Evolutionary conservation across 37 sponge, comb jelly and placozoan species (phyloP).

Genomic region (Spongilla lacustris): DNA sequence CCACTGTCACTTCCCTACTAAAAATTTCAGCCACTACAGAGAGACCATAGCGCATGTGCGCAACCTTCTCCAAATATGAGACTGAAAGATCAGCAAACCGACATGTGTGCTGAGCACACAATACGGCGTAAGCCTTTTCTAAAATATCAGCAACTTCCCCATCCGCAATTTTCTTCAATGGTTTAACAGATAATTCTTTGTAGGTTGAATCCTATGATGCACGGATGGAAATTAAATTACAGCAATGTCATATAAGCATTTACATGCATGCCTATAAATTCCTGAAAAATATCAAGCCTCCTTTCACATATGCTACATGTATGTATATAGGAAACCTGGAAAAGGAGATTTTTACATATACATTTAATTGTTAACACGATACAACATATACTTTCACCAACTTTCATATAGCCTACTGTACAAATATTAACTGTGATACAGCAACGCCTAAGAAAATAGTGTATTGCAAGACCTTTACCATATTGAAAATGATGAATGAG

Average conservation of each 20-base stretch:
- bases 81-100: slow-evolving; percentile 2
- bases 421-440: no score
- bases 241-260: background rate
- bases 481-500: no score
- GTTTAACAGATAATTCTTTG: slow-evolving; percentile 22
- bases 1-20: background rate
- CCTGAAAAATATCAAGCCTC: no score
- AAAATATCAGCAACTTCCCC: background rate
- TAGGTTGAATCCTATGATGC: slow-evolving; percentile 56
- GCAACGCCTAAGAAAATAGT: no score
- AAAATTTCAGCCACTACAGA: slow-evolving; percentile 46
- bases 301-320: background rate
- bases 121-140: background rate
- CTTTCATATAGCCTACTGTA: no score
- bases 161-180: slow-evolving; percentile 5
- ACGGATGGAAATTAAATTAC: background rate
- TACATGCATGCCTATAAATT: no score
- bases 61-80: slow-evolving; percentile 52
- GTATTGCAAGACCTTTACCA: no score
- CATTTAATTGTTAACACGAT: no score
- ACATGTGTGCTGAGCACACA: background rate
- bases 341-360: no score
- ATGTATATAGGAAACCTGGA: no score
- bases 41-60: slow-evolving; percentile 49
- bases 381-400: no score